Percentiles rank a stretch among this genome's conserved stretches.
phyloP scores from a whole-genome alignment of 2,797 vertebrate species.

The Vespertilio murinus region DNA sequence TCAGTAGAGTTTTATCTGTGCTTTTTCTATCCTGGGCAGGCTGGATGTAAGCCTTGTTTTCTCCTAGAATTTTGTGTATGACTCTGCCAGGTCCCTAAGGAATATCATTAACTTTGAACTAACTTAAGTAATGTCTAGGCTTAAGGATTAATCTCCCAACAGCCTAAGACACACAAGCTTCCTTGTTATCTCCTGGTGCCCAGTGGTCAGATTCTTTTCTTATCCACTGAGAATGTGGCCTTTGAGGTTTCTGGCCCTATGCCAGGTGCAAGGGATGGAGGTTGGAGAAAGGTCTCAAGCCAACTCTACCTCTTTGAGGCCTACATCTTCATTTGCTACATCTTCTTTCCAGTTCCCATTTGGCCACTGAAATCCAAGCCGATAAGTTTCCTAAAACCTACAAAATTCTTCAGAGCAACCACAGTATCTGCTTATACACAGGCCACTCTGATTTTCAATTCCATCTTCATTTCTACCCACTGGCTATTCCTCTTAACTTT shows the following conservation, averaged over 20 bases:
- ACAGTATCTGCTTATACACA: neutral
- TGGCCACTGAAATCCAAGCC: neutral
- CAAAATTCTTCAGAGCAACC: neutral
- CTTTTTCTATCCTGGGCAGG: neutral
- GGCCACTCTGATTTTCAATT: neutral
- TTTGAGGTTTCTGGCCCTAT: neutral
- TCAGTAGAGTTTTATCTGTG: neutral
- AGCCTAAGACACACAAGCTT: neutral
- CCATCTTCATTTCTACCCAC: neutral
- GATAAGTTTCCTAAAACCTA: neutral
- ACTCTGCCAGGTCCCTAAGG: neutral
- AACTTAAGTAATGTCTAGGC: neutral
- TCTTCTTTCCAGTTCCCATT: neutral
- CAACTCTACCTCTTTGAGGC: neutral
- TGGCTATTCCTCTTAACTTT: neutral
- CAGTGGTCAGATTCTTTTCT: neutral
- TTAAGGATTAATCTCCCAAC: neutral
- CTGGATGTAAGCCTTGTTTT: neutral
- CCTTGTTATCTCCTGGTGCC: neutral
- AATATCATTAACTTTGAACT: slow-evolving; percentile 18
- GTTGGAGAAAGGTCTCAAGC: neutral
- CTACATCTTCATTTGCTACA: neutral
- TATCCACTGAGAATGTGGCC: neutral
- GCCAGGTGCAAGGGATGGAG: neutral
- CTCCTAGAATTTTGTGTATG: neutral